Base-by-base conservation (phyloP, 2,888 invertebrate genomes). In the Scelioninae gen. 2 region DNA sequence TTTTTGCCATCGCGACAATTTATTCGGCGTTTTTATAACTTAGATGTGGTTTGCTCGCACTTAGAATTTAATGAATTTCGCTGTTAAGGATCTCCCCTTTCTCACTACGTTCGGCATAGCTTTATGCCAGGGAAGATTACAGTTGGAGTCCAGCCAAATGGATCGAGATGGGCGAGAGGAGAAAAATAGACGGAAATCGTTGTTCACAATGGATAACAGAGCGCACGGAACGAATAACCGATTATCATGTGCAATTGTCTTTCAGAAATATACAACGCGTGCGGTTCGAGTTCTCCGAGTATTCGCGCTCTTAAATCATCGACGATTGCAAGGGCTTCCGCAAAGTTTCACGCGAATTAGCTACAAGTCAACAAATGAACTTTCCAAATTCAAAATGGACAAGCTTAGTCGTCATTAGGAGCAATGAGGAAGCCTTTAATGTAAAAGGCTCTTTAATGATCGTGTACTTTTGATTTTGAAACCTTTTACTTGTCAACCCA, bases 1-100 rank as follows among this genome's bases (percentile, higher is more conserved):
- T 45, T 55, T 55, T 45, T 41, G 37, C 55, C 1, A 35, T 15
- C 16, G 19, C 10, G 41, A 46, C 55, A 58, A 50, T 43, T 35
- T 53, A 45, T 52, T 48, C 41, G 9, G 16, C 55, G n/a, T 52
- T 68, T 53, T 64, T 43, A 64, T 68, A 64, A 57, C 55, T 64
- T 18, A 43, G 46, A 50, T 48, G 52, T 58, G 64, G 64, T 53
- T 41, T 61, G 58, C 46, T 15, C 33, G 65, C 60, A 60, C 53
- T 74, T 57, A 53, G 57, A 74, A 75, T 75, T 75, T 74, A 74
- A 75, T 73, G 76, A 76, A 77, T 74, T 76, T 68, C 68, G 55
- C 70, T 67, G 71, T 75, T 76, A 75, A 77, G 73, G 70, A 63
- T 69, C 45, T 46, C 46, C 65, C 10, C 15, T 25, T 46, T 28